phyloP scores from a whole-genome alignment of 1,140 invertebrate genomes.

The Eriosoma lanigerum region DNA sequence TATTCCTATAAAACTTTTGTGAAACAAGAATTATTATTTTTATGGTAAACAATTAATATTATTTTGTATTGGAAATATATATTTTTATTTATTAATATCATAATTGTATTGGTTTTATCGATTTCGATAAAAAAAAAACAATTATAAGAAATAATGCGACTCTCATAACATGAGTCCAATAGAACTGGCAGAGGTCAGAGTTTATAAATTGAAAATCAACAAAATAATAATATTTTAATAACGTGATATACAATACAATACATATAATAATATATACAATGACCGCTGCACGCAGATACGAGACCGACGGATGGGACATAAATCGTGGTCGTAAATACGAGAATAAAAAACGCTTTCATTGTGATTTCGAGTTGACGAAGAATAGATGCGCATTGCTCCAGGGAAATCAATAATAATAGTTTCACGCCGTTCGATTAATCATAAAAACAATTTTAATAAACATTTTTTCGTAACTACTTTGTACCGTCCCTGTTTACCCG shows the following conservation, averaged over 20 bases:
- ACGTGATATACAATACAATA: neutral
- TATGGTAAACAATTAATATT: too few relatives aligned
- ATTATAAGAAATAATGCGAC: too few relatives aligned
- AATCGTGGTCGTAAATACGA: constrained; percentile 22
- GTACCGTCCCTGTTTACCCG: too few relatives aligned
- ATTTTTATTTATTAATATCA: too few relatives aligned
- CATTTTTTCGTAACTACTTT: neutral
- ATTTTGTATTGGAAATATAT: too few relatives aligned
- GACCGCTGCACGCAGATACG: neutral
- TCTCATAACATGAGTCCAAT: too few relatives aligned
- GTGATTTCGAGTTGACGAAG: neutral
- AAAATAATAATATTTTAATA: neutral
- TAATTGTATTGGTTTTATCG: too few relatives aligned
- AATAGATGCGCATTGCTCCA: neutral
- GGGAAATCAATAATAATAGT: neutral
- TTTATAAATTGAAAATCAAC: neutral
- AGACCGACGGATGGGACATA: neutral
- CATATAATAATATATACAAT: neutral
- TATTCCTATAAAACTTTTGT: too few relatives aligned
- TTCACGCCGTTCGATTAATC: neutral
- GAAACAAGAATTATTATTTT: too few relatives aligned
- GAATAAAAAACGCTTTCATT: neutral
- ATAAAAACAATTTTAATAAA: neutral
- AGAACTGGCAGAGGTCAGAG: neutral
- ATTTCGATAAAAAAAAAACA: too few relatives aligned